Base-by-base conservation (phyloP, 2,888 invertebrate genomes). In the Lithophane semibrunnea region DNA sequence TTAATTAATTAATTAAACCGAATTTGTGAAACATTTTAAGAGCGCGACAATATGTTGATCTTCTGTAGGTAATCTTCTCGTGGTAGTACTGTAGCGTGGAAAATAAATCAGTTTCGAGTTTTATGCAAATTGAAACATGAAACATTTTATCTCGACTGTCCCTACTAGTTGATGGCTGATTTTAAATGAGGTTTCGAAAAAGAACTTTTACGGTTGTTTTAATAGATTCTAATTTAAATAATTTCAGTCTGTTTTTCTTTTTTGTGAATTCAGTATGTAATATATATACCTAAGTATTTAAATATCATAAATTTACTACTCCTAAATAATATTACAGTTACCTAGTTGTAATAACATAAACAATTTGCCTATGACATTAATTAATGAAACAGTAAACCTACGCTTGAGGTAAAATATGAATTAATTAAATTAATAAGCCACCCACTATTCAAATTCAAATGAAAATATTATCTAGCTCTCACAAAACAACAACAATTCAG, bases 91-190 rank as follows among this genome's bases (percentile, higher is more conserved):
- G 24, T 74, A 58, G 71, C 65, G 64, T 71, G 71, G 49, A 71
- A 82, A 82, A 74, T 82, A 78, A 81, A 85, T 85, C 82, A 77
- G 77, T 71, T 87, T 77, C 68, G 49, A 70, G 76, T 84, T 87
- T 81, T 80, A 78, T 82, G 78, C 74, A 85, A 87, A 85, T 85
- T 79, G 74, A 79, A 79, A 73, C 75, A 74, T 77, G 78, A 82
- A 77, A 69, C 71, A 60, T 85, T 79, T 82, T 76, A 78, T 85
- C 73, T 78, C 71, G 47, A 63, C 83, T 54, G 69, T 58, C 29
- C 42, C n/a, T 73, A 68, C 37, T 75, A 70, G 72, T 73, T 75
- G 63, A 80, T 73, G 73, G 49, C 67, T 73, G 84, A 64, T 70
- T 84, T 69, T 60, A 83, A 86, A 79, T 79, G 49, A 56, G 49